phyloP scores from a whole-genome alignment of 2,888 invertebrate species.

The Colletes collaris region DNA sequence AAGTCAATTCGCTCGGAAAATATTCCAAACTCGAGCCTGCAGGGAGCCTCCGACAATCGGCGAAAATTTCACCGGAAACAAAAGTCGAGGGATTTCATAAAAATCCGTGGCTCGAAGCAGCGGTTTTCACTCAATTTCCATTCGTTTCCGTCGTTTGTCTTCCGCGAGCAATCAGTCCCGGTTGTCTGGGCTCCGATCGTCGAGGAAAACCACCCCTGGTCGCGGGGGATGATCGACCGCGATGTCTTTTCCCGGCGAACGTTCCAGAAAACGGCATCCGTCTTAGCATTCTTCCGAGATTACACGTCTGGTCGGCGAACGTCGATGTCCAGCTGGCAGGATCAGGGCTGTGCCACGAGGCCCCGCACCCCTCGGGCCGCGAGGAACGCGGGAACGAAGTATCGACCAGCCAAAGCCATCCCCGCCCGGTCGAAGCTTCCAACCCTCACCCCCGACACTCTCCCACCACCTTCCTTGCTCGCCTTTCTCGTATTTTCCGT shows the following conservation, averaged over 20 bases:
- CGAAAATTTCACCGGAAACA: too few species aligned
- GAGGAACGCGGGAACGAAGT: conserved; percentile 58
- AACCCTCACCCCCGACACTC: conserved; percentile 52
- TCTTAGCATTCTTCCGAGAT: conserved; percentile 18
- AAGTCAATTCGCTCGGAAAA: too few species aligned
- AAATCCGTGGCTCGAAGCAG: too few species aligned
- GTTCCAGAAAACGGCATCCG: conserved; percentile 6
- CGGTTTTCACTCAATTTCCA: too few species aligned
- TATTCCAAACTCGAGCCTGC: too few species aligned
- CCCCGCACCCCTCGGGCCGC: conserved; percentile 28
- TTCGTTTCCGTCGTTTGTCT: too few species aligned
- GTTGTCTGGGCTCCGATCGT: too few species aligned
- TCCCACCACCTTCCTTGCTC: conserved; percentile 37
- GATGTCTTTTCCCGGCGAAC: neutral
- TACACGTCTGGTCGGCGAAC: conserved; percentile 16
- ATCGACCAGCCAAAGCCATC: conserved; percentile 70
- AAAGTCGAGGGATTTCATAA: too few species aligned
- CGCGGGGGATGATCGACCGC: too few species aligned
- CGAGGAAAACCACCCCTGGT: too few species aligned
- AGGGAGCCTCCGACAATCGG: too few species aligned
- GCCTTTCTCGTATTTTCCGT: conserved; percentile 48
- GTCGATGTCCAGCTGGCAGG: conserved; percentile 28
- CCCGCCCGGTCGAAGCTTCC: conserved; percentile 66
- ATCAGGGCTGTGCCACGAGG: conserved; percentile 57
- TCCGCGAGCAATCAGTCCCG: too few species aligned